These are phyloP conservation scores for Chaetophractus vellerosus DNA, from an alignment of 2,797 vertebrate genomes.

Conservation along the genomic window DNA sequence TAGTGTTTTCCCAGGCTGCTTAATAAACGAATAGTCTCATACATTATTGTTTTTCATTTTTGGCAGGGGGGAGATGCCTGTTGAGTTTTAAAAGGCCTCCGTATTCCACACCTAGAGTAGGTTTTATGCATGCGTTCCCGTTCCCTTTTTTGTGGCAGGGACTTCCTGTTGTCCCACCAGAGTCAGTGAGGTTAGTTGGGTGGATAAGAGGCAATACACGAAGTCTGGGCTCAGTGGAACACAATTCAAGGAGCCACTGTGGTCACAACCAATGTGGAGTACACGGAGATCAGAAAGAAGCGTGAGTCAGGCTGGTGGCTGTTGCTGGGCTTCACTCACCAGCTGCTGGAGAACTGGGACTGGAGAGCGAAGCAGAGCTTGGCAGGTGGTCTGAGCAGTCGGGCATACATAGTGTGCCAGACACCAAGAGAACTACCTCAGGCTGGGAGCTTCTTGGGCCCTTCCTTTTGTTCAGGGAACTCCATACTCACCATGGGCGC, in stretches of 20 bases:
- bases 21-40: neutral
- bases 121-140: neutral
- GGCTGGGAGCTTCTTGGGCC: neutral
- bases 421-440: neutral
- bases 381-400: neutral
- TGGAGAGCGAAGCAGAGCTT: neutral
- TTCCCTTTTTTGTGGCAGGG: neutral
- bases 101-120: neutral
- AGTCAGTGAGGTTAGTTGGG: neutral
- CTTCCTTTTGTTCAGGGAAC: neutral
- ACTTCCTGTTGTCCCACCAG: neutral
- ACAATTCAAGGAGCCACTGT: neutral
- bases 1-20: neutral
- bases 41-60: neutral
- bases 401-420: neutral
- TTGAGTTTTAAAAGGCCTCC: neutral
- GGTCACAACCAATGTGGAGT: constrained; percentile 42
- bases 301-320: constrained; percentile 13
- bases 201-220: neutral
- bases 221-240: neutral
- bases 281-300: neutral
- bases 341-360: neutral
- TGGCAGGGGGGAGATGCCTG: neutral
- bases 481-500: neutral
- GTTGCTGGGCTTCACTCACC: neutral